These are phyloP conservation scores for Lithophane leautieri DNA, from an alignment of 2,888 invertebrate genomes.

Conservation along the genomic window DNA sequence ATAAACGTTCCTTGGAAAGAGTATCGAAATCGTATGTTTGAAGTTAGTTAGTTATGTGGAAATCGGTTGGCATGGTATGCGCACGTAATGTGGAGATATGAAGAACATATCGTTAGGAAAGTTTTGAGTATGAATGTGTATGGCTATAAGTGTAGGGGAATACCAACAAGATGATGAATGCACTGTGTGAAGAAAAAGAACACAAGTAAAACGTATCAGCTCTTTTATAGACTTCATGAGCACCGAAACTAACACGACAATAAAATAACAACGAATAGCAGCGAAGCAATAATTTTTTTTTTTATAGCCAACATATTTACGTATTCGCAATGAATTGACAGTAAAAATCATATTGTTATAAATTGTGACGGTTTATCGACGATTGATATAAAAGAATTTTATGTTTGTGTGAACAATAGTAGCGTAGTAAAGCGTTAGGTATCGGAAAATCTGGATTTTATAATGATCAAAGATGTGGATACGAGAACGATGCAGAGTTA, in stretches of 20 bases:
- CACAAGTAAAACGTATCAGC: conserved; percentile 40
- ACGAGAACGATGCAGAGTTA: neutral
- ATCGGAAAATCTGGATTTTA: conserved; percentile 22
- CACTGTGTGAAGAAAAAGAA: too few species aligned
- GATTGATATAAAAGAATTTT: conserved; percentile 53
- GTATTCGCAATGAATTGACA: conserved; percentile 39
- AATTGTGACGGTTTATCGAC: conserved; percentile 39
- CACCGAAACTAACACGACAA: conserved; percentile 40
- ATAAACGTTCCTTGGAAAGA: too few species aligned
- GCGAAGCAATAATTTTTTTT: conserved; percentile 41
- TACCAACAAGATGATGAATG: too few species aligned
- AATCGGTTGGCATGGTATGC: too few species aligned
- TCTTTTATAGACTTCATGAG: conserved; percentile 51
- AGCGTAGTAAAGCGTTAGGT: conserved; percentile 3
- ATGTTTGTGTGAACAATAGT: conserved; percentile 28
- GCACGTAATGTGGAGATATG: too few species aligned
- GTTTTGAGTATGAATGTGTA: too few species aligned
- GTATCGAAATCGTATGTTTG: too few species aligned
- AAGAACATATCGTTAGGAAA: too few species aligned
- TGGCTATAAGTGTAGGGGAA: too few species aligned
- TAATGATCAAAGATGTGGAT: conserved; percentile 18
- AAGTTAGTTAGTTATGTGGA: too few species aligned
- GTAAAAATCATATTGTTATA: conserved; percentile 59
- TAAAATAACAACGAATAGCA: conserved; percentile 44
- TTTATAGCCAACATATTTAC: conserved; percentile 51